Evolutionary conservation across 53 echinoderm and acorn worm genomes (phyloP), one percentile per base, ranked within the genome.

Genomic region (Luidia sarsii): DNA sequence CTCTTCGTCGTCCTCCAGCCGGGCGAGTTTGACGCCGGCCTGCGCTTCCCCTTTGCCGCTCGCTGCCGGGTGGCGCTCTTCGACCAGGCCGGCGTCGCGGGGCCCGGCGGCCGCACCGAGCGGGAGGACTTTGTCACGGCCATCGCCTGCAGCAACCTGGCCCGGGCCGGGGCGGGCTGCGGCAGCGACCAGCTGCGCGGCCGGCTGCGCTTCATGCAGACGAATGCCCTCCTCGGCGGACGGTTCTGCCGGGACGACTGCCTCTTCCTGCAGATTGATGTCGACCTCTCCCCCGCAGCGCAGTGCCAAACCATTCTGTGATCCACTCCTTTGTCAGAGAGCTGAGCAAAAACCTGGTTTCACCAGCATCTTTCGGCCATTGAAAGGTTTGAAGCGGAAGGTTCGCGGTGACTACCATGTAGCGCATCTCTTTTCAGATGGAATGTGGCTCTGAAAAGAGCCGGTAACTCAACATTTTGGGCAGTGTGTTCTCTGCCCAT

Each of bases 181-280:
- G 80, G 68, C 37, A 39, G 87, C 48, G 89, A 85, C 61, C 94
- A 91, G 65, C 82, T 89, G 33, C 68, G 94, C 25, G 94, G 94
- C 22, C 87, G 91, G 9, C 83, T 94, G 16, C 51, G 80, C 39
- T 88, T 91, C 33, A 94, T 94, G 91, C 88, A 91, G 91, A 94
- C 91, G 14, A 88, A 94, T 33, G 69, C 73, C 10, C 62, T 94
- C 6, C 85, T 67, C 16, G 84, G 81, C 25, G 91, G 86, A 3
- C 32, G 80, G 24, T 94, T 85, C 59, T 91, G 91, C 60, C 60
- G 59, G n/a, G 85, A 81, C 27, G 88, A 91, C 4, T 60, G 36
- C 14, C 54, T 94, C 10, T 94, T 68, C 54, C 27, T 94, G 67
- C 88, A 79, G 39, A 70, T 83, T 57, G 59, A 83, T 59, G 71